These are phyloP conservation scores for Isaurus tuberculatus DNA, from an alignment of 92 coral and sea anemone species.

Conservation along the genomic window DNA sequence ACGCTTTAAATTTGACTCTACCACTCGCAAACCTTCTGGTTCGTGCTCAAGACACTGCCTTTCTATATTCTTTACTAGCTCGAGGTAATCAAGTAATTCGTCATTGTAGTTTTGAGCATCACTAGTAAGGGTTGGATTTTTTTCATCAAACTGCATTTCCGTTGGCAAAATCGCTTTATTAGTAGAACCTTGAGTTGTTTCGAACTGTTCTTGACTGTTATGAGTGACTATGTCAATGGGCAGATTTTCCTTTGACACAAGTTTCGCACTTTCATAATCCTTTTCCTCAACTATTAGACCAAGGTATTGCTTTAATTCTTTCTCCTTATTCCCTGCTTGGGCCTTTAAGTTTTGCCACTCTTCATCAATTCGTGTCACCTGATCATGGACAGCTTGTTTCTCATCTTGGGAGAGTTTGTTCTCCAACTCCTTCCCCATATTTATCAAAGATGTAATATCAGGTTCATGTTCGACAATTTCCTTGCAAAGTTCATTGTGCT, in stretches of 20 bases:
- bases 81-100: constrained; percentile 53
- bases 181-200: neutral
- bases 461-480: constrained; percentile 65
- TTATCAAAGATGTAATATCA: constrained; percentile 67
- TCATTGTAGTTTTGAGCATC: constrained; percentile 37
- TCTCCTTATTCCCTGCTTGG: constrained; percentile 81
- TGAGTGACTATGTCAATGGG: neutral
- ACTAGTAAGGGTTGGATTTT: neutral
- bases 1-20: constrained; percentile 48
- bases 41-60: constrained; percentile 48
- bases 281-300: constrained; percentile 61
- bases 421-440: constrained; percentile 72
- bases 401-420: constrained; percentile 76
- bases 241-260: neutral
- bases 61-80: constrained; percentile 48
- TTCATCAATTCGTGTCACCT: constrained; percentile 79
- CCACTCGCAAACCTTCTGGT: constrained; percentile 50
- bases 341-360: constrained; percentile 87
- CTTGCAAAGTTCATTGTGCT: constrained; percentile 67
- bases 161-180: neutral
- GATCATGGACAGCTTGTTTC: constrained; percentile 73
- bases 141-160: constrained; percentile 11
- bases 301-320: constrained; percentile 68
- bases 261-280: neutral
- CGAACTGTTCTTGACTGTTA: neutral